A percentile compares a stretch with the other conserved stretches of the same genome.
phyloP scores from a whole-genome alignment of 2,888 invertebrate species.

The Brachyptera risi region DNA sequence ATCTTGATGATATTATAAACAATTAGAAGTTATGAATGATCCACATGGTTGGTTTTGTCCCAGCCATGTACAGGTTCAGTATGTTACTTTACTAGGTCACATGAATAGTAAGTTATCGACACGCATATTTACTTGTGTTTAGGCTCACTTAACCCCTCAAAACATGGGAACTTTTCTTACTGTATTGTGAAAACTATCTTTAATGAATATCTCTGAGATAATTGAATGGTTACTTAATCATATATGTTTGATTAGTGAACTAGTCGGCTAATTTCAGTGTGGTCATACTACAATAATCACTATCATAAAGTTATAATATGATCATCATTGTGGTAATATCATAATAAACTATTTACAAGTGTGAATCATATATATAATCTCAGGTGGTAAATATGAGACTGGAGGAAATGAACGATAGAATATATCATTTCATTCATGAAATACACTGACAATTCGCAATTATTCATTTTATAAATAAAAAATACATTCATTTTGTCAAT shows the following conservation, averaged over 20 bases:
- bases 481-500: too few species aligned
- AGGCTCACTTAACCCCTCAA: background rate
- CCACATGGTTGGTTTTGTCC: conserved; percentile 13
- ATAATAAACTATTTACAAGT: too few species aligned
- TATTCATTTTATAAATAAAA: too few species aligned
- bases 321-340: too few species aligned
- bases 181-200: too few species aligned
- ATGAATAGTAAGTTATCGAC: background rate
- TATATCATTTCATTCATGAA: too few species aligned
- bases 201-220: background rate
- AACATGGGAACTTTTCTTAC: background rate
- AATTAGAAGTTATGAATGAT: conserved; percentile 2
- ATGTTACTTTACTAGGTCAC: background rate
- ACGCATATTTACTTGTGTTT: conserved; percentile 15
- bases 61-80: conserved; percentile 4
- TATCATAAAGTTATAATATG: too few species aligned
- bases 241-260: background rate
- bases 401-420: too few species aligned
- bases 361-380: too few species aligned
- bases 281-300: too few species aligned
- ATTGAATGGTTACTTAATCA: background rate
- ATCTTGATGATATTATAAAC: conserved; percentile 12
- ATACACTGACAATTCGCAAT: too few species aligned
- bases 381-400: too few species aligned
- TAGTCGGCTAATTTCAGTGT: background rate